These are phyloP conservation scores for Cantharis flavilabris DNA, from an alignment of 2,888 invertebrate species.

Conservation along the genomic window DNA sequence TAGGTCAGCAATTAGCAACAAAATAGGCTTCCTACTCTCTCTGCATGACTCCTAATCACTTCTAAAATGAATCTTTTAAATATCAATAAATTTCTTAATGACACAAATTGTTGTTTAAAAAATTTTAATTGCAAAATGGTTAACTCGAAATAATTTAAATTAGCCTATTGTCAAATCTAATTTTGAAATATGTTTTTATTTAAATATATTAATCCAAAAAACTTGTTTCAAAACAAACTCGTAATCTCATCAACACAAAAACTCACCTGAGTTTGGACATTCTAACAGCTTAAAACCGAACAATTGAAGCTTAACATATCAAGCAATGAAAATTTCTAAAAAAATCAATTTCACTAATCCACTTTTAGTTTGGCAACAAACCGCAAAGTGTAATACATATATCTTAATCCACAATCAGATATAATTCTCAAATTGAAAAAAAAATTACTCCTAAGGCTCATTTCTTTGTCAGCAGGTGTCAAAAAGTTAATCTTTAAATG, in stretches of 20 bases:
- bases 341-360: not conserved
- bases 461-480: conserved; percentile 24
- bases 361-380: not conserved
- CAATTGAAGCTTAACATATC: not conserved
- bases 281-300: not conserved
- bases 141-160: not conserved
- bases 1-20: conserved; percentile 4
- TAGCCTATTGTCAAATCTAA: not conserved
- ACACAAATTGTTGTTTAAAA: not conserved
- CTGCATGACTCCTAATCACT: conserved; percentile 16
- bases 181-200: not conserved
- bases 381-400: not conserved
- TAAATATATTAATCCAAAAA: not conserved
- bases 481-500: conserved; percentile 23
- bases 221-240: not conserved
- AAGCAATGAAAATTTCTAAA: not conserved
- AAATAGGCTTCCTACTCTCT: conserved; percentile 13
- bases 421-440: not conserved
- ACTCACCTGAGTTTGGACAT: not conserved
- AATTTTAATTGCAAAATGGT: not conserved
- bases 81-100: not conserved
- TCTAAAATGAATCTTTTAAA: conserved; percentile 4
- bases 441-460: not conserved
- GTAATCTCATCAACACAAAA: not conserved
- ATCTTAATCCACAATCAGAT: not conserved